Percentiles rank a stretch among this genome's conserved stretches.
Evolutionary conservation across 2,888 invertebrate species (phyloP).

Genomic region (Bruchidius siliquastri): DNA sequence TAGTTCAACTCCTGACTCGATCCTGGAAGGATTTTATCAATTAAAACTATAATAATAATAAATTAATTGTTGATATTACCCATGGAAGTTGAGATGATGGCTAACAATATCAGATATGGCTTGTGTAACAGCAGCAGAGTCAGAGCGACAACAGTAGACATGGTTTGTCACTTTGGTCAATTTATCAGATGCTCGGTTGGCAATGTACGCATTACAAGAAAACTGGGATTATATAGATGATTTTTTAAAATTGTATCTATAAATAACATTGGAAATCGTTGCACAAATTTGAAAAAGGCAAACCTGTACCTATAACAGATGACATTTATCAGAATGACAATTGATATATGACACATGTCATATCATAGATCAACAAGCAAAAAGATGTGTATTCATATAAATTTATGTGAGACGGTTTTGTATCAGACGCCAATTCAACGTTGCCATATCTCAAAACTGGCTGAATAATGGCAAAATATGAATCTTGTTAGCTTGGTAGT

Average conservation of each 20-base stretch:
- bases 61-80: slow-evolving; percentile 50
- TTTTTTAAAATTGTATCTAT: no score
- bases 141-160: slow-evolving; percentile 96
- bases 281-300: no score
- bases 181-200: slow-evolving; percentile 95
- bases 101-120: slow-evolving; percentile 94
- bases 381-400: not conserved
- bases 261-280: no score
- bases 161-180: slow-evolving; percentile 88
- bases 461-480: no score
- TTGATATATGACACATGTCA: not conserved
- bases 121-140: slow-evolving; percentile 97
- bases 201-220: slow-evolving; percentile 75
- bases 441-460: no score
- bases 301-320: not conserved
- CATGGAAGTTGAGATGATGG: slow-evolving; percentile 84
- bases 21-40: slow-evolving; percentile 48
- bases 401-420: no score
- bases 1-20: slow-evolving; percentile 78
- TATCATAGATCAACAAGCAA: not conserved
- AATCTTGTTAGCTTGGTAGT: no score
- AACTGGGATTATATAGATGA: no score
- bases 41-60: not conserved
- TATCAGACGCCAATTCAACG: no score
- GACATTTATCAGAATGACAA: not conserved